A percentile compares a stretch with the other conserved stretches of the same genome.
phyloP scores from a whole-genome alignment of 64 coral and sea anemone genomes.

The Catalaphyllia jardinei region DNA sequence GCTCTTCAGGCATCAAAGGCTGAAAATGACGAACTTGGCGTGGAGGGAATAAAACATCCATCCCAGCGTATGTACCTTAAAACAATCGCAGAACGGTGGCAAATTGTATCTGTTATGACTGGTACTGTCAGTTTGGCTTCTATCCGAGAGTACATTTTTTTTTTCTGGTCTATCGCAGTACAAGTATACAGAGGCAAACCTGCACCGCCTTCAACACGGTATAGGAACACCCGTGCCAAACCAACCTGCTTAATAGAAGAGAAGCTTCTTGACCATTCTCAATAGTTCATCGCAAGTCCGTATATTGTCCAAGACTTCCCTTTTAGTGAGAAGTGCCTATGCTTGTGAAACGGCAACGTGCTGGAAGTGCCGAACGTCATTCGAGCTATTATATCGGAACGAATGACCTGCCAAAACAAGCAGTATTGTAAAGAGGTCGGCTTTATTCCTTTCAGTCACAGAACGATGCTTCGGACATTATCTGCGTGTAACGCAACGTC shows the following conservation, averaged over 20 bases:
- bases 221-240: constrained; percentile 24
- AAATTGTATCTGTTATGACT: constrained; percentile 55
- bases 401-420: constrained; percentile 31
- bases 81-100: constrained; percentile 39
- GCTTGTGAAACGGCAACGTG: constrained; percentile 49
- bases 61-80: constrained; percentile 38
- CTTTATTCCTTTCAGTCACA: constrained; percentile 42
- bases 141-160: constrained; percentile 40
- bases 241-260: constrained; percentile 29
- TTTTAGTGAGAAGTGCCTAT: constrained; percentile 40
- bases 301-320: constrained; percentile 60
- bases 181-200: constrained; percentile 43
- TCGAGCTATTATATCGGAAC: constrained; percentile 39
- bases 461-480: constrained; percentile 24
- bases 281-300: constrained; percentile 55
- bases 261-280: constrained; percentile 46
- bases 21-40: constrained; percentile 22
- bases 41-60: constrained; percentile 1
- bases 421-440: constrained; percentile 55
- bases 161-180: constrained; percentile 60
- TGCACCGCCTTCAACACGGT: constrained; percentile 53
- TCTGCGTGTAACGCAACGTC: constrained; percentile 41
- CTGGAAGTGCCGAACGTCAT: constrained; percentile 59
- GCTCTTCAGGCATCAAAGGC: constrained; percentile 51
- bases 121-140: constrained; percentile 15